Evolutionary conservation across 1,140 invertebrate species (phyloP).

Genomic region (Heliconius hewitsoni): DNA sequence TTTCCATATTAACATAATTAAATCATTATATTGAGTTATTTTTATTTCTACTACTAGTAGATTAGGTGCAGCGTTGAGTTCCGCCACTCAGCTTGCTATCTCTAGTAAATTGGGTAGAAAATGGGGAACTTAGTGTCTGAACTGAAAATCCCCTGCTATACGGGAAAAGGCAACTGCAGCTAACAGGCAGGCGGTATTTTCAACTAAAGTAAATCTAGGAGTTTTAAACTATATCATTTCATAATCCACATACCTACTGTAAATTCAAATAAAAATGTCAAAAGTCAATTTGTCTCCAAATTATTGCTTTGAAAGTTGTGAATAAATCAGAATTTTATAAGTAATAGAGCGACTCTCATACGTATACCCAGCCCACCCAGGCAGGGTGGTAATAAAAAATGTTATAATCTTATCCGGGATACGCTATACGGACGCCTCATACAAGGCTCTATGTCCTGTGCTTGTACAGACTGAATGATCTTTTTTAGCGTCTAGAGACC

Average conservation of each 20-base stretch:
- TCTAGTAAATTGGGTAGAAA: no score
- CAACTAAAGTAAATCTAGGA: not conserved
- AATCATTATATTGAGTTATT: no score
- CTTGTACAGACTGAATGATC: not conserved
- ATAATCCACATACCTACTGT: not conserved
- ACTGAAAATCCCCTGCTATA: no score
- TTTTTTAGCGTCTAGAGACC: not conserved
- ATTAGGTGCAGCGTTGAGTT: not conserved
- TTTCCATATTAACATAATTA: no score
- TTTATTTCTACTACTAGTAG: not conserved
- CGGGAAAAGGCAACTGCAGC: no score
- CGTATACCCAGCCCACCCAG: not conserved
- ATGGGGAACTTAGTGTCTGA: no score
- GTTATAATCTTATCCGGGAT: constrained; percentile 32
- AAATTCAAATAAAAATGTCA: constrained; percentile 8
- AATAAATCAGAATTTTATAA: not conserved
- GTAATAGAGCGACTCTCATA: not conserved
- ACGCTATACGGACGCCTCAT: not conserved
- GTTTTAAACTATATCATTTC: not conserved
- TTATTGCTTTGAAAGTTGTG: constrained; percentile 8
- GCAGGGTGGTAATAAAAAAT: constrained; percentile 29
- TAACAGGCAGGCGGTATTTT: no score
- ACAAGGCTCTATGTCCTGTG: not conserved
- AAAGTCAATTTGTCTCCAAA: not conserved
- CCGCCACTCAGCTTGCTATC: not conserved